Percentiles rank a stretch among this genome's conserved stretches.
These are phyloP conservation scores for Cairina moschata DNA, from an alignment of 2,113 vertebrate species.

Conservation along the genomic window DNA sequence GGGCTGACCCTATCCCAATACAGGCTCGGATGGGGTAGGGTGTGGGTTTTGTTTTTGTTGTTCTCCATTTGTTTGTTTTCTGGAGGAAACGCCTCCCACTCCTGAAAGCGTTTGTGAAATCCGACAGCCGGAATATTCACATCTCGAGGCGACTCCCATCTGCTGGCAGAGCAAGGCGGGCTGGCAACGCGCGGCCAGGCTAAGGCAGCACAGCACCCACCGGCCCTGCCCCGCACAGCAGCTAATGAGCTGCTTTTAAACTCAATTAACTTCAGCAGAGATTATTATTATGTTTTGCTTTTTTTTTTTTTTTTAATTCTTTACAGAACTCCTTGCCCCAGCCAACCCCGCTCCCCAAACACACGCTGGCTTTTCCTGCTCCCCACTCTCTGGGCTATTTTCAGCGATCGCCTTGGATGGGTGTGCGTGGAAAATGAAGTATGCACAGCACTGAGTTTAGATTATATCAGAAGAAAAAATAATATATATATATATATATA, in stretches of 20 bases:
- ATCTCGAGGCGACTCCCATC: background rate
- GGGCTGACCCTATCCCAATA: background rate
- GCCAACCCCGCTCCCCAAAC: background rate
- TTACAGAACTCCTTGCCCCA: background rate
- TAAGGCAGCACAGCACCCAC: background rate
- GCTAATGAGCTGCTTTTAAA: background rate
- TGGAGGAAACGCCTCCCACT: background rate
- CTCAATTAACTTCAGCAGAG: background rate
- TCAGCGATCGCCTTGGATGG: conserved; percentile 50
- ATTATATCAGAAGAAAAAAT: conserved; percentile 58
- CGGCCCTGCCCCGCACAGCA: fast-evolving
- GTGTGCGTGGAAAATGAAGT: conserved; percentile 55
- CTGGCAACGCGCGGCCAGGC: background rate
- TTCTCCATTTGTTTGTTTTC: background rate
- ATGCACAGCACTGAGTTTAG: background rate
- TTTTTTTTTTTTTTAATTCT: background rate
- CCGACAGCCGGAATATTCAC: fast-evolving
- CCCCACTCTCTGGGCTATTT: conserved; percentile 58
- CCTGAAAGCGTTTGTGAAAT: background rate
- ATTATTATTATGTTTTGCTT: background rate
- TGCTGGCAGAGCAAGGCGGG: background rate
- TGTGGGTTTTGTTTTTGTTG: background rate
- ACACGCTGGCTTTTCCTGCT: conserved; percentile 24
- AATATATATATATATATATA: too few species aligned
- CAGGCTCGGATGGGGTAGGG: background rate